Conservation (phyloP, 2,888 invertebrate genomes). For the Yponomeuta cagnagella region DNA sequence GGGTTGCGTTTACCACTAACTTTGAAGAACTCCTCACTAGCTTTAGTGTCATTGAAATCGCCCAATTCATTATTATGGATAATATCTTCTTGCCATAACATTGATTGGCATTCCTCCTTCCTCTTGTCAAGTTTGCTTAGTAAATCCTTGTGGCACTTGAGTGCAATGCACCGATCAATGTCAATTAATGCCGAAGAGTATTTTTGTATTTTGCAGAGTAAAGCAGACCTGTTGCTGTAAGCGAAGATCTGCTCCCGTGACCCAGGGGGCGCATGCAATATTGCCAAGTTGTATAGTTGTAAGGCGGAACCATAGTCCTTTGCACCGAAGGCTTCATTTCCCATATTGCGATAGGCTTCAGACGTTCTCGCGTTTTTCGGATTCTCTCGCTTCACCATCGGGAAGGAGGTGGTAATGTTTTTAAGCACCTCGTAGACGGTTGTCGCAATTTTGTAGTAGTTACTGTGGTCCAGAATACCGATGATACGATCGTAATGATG, state of each 20-base stretch:
- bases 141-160: conserved; percentile 19
- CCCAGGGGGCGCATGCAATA: conserved; percentile 22
- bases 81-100: conserved; percentile 15
- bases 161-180: conserved; percentile 20
- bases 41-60: neutral
- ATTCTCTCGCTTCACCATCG: neutral
- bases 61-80: conserved; percentile 5
- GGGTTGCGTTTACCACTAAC: conserved; percentile 4
- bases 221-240: conserved; percentile 24
- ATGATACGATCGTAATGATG: neutral
- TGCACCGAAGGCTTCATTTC: neutral
- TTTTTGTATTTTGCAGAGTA: conserved; percentile 18
- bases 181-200: conserved; percentile 22
- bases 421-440: neutral
- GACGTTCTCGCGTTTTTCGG: neutral
- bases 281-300: conserved; percentile 16
- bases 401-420: neutral
- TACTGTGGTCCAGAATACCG: neutral
- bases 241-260: conserved; percentile 21
- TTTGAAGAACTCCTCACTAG: neutral
- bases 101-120: conserved; percentile 17
- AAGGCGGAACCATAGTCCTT: neutral
- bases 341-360: neutral
- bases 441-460: conserved; percentile 5
- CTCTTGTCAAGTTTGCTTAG: conserved; percentile 18